A percentile compares a stretch with the other conserved stretches of the same genome.
These are phyloP conservation scores for Corapipo altera DNA, from an alignment of 2,113 vertebrate species.

Conservation along the genomic window DNA sequence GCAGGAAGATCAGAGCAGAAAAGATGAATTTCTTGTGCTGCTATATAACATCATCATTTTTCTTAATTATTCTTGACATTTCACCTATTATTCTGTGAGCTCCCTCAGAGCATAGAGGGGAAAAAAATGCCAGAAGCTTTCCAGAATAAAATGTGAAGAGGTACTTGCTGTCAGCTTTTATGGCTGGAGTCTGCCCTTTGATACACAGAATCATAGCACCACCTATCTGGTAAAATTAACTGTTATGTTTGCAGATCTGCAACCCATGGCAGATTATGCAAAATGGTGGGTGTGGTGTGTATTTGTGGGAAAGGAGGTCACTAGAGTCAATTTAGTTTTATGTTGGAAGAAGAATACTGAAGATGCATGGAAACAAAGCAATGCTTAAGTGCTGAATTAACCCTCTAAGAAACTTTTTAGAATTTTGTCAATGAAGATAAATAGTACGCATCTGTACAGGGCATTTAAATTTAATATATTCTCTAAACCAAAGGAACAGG, in stretches of 20 bases:
- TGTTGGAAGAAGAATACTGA: not conserved
- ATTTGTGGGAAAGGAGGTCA: not conserved
- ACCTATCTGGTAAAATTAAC: conserved; percentile 38
- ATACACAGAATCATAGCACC: conserved; percentile 59
- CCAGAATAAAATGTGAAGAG: conserved; percentile 54
- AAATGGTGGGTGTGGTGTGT: not conserved
- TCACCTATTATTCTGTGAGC: conserved; percentile 57
- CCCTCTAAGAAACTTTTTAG: not conserved
- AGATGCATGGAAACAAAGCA: not conserved
- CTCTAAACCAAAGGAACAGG: not conserved
- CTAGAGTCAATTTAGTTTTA: not conserved
- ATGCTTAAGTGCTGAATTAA: not conserved
- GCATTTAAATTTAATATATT: not conserved
- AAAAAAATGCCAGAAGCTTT: conserved; percentile 40
- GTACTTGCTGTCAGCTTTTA: conserved; percentile 4
- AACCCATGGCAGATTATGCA: not conserved
- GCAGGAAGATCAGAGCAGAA: conserved; percentile 45
- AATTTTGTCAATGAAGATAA: not conserved
- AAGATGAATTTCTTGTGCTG: conserved; percentile 64
- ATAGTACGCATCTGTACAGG: not conserved
- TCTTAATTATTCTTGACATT: conserved; percentile 77
- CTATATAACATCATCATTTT: conserved; percentile 69
- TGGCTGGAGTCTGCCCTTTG: not conserved
- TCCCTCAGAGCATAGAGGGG: not conserved
- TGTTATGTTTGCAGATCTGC: not conserved